Evolutionary conservation across 64 coral and sea anemone species (phyloP).

Genomic region (Platygyra sinensis): DNA sequence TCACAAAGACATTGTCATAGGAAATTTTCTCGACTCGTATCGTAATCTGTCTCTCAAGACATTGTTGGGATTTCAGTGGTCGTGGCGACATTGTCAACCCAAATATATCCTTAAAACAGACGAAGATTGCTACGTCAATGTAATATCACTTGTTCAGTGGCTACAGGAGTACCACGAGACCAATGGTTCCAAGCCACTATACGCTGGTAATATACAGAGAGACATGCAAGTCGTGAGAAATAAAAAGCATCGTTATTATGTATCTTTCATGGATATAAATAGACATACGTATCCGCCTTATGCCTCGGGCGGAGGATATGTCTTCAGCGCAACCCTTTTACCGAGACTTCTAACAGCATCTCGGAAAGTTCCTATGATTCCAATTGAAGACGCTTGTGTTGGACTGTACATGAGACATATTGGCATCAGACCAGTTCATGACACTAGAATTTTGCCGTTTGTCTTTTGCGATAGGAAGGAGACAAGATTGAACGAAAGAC

Average conservation of each 20-base stretch:
- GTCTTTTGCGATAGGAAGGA: conserved; percentile 27
- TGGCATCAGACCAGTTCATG: conserved; percentile 23
- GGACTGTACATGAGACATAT: conserved; percentile 49
- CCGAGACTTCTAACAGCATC: conserved; percentile 28
- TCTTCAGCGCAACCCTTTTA: conserved; percentile 45
- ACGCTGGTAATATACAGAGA: conserved; percentile 52
- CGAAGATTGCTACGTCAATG: conserved; percentile 66
- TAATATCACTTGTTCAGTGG: conserved; percentile 56
- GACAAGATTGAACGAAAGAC: conserved; percentile 26
- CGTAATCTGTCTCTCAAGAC: conserved; percentile 55
- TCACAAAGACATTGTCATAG: conserved; percentile 62
- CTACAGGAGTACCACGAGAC: conserved; percentile 41
- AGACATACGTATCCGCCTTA: conserved; percentile 36
- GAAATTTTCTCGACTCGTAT: conserved; percentile 59
- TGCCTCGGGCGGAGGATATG: conserved; percentile 46
- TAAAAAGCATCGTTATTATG: conserved; percentile 35
- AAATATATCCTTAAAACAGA: conserved; percentile 71
- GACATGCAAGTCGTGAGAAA: conserved; percentile 43
- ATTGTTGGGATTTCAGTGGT: conserved; percentile 44
- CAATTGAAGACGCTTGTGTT: conserved; percentile 65
- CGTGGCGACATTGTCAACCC: conserved; percentile 28
- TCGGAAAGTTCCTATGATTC: conserved; percentile 22
- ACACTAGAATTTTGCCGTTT: conserved; percentile 38
- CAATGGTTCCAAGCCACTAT: conserved; percentile 43
- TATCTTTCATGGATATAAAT: conserved; percentile 21